Conservation (phyloP, 2,113 vertebrate genomes). For the Gambusia holbrooki region DNA sequence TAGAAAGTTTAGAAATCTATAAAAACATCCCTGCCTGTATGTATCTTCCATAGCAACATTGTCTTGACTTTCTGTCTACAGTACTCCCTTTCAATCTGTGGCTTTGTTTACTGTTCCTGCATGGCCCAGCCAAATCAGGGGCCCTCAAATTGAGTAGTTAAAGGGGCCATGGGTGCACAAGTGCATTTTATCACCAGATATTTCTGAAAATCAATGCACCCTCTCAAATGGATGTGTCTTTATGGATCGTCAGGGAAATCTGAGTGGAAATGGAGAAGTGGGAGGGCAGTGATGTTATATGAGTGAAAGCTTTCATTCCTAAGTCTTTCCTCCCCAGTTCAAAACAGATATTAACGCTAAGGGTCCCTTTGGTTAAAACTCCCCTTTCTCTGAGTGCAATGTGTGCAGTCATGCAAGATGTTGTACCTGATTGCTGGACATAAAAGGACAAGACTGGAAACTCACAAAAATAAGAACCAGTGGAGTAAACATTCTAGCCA, state of each 20-base stretch:
- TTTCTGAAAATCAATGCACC: slow-evolving; percentile 79
- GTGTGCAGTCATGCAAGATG: slow-evolving; percentile 60
- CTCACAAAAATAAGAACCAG: slow-evolving; percentile 40
- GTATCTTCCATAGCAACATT: slow-evolving; percentile 58
- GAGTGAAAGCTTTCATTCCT: slow-evolving; percentile 70
- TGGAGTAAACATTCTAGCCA: slow-evolving; percentile 10
- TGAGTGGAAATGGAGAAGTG: slow-evolving; percentile 67
- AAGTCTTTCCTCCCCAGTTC: slow-evolving; percentile 56
- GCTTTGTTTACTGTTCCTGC: slow-evolving; percentile 76
- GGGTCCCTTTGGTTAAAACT: slow-evolving; percentile 67
- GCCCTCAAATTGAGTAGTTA: slow-evolving; percentile 79
- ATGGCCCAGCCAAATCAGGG: slow-evolving; percentile 71
- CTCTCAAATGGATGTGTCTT: slow-evolving; percentile 77
- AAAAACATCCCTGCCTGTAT: slow-evolving; percentile 34
- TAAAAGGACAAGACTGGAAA: slow-evolving; percentile 61
- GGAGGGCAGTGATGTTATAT: slow-evolving; percentile 66
- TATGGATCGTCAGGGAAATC: slow-evolving; percentile 80
- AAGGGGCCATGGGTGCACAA: slow-evolving; percentile 69
- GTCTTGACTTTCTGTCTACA: slow-evolving; percentile 38
- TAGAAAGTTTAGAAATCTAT: slow-evolving; percentile 22
- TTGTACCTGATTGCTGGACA: slow-evolving; percentile 63
- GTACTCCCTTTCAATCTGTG: slow-evolving; percentile 58
- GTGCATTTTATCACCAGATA: slow-evolving; percentile 79
- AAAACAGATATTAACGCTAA: slow-evolving; percentile 68
- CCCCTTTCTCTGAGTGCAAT: slow-evolving; percentile 58